Conservation (phyloP, 2,113 vertebrate genomes). For the Lanius collurio region DNA sequence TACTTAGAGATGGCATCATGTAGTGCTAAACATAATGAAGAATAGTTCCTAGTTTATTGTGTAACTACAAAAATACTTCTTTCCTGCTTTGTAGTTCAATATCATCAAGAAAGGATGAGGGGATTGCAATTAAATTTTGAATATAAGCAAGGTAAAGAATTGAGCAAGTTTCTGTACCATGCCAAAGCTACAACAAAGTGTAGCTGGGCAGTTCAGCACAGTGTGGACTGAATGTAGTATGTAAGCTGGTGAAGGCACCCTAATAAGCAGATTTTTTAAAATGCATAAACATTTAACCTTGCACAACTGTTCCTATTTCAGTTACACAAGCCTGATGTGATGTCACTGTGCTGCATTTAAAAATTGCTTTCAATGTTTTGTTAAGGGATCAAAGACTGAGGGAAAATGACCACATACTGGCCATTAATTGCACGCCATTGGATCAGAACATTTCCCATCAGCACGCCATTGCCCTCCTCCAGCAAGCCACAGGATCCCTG, state of each 20-base stretch:
- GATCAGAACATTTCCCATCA: constrained; percentile 88
- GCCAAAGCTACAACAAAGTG: neutral
- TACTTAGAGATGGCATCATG: neutral
- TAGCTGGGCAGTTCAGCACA: neutral
- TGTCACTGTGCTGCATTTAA: neutral
- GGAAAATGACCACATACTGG: constrained; percentile 94
- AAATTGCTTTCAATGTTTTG: constrained; percentile 52
- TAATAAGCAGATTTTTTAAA: neutral
- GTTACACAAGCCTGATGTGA: neutral
- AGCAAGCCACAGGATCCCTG: constrained; percentile 84
- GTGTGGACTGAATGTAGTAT: neutral
- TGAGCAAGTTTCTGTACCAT: neutral
- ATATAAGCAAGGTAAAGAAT: neutral
- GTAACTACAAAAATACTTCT: neutral
- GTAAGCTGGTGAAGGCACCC: neutral
- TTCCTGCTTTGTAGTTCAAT: neutral
- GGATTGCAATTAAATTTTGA: neutral
- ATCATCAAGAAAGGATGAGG: neutral
- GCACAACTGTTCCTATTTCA: neutral
- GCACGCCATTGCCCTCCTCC: constrained; percentile 88
- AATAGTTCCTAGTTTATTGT: neutral
- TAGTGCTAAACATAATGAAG: neutral
- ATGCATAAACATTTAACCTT: neutral
- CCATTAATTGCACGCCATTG: constrained; percentile 87
- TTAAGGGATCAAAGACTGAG: constrained; percentile 88